These are phyloP conservation scores for Excalfactoria chinensis DNA, from an alignment of 2,113 vertebrate genomes.

Conservation along the genomic window DNA sequence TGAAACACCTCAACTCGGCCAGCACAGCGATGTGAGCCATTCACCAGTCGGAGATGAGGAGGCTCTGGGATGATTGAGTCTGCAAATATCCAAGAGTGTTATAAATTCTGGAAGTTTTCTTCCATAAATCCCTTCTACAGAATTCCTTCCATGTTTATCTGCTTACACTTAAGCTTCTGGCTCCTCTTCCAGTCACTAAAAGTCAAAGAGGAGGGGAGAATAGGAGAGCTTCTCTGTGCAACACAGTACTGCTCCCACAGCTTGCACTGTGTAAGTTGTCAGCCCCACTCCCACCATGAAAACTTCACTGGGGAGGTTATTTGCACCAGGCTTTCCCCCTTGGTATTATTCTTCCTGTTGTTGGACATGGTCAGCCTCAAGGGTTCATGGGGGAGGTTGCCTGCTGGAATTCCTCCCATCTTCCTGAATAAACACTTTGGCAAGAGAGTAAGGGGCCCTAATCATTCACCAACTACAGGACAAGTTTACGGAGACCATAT, in stretches of 20 bases:
- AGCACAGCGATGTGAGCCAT: slow-evolving; percentile 43
- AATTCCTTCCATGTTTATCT: neutral
- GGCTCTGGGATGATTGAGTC: neutral
- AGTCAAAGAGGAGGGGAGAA: neutral
- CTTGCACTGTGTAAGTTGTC: too few relatives aligned
- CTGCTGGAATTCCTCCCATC: neutral
- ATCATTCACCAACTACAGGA: neutral
- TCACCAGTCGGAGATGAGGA: neutral
- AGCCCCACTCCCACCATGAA: neutral
- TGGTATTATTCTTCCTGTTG: neutral
- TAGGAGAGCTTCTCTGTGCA: too few relatives aligned
- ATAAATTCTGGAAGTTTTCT: accelerated
- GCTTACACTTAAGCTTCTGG: neutral
- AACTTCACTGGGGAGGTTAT: accelerated
- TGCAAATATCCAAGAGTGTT: neutral
- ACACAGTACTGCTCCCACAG: neutral
- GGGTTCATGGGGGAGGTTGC: neutral
- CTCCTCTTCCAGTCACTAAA: neutral
- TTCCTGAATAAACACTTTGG: neutral
- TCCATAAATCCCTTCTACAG: neutral
- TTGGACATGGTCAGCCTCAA: neutral
- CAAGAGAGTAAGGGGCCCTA: neutral
- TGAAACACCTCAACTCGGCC: slow-evolving; percentile 76
- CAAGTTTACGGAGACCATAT: too few relatives aligned
- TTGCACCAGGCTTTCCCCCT: accelerated